Conservation (phyloP, 2,888 invertebrate genomes). For the Erebia epiphron region DNA sequence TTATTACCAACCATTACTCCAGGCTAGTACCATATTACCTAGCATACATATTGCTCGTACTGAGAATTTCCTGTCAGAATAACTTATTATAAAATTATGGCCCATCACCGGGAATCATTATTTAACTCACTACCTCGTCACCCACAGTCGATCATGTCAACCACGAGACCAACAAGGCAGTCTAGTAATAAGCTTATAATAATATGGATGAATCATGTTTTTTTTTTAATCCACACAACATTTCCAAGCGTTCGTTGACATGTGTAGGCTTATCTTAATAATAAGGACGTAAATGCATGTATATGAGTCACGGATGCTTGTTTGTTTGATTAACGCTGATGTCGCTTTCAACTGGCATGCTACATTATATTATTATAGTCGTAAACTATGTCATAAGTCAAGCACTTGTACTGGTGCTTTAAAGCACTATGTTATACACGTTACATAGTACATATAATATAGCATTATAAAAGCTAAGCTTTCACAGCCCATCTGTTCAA, state of each 20-base stretch:
- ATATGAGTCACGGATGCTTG: slow-evolving; percentile 18
- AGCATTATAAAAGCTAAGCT: no score
- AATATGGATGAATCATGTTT: neutral
- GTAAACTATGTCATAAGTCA: neutral
- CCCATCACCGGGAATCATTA: no score
- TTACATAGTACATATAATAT: no score
- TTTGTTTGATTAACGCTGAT: slow-evolving; percentile 19
- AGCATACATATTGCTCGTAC: no score
- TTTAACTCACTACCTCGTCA: no score
- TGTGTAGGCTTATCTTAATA: slow-evolving; percentile 22
- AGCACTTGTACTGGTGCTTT: neutral
- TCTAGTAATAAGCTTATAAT: neutral
- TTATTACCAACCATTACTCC: no score
- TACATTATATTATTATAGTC: slow-evolving; percentile 1
- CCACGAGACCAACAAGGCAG: no score
- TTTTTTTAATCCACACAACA: slow-evolving; percentile 9
- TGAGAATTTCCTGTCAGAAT: no score
- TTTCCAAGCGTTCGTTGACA: slow-evolving; percentile 16
- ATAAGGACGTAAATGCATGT: slow-evolving; percentile 11
- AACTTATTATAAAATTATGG: no score
- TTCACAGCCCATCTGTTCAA: no score
- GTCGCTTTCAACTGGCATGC: slow-evolving; percentile 13
- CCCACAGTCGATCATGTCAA: no score
- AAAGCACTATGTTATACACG: neutral
- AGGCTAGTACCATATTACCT: no score